Evolutionary conservation across 2,113 vertebrate genomes (phyloP).

Genomic region (Brachionichthys hirsutus): DNA sequence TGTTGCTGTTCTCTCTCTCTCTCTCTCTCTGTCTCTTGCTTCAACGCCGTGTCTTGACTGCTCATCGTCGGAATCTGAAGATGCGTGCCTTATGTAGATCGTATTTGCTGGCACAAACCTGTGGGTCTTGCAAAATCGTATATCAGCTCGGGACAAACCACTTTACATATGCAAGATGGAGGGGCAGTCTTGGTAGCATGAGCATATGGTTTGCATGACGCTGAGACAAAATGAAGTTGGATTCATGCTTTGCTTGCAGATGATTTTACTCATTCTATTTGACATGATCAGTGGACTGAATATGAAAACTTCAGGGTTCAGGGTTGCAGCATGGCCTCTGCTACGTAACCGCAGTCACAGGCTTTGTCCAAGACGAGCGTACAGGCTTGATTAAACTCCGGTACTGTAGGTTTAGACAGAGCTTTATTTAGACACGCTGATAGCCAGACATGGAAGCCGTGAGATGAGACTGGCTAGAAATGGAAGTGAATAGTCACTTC

Average conservation of each 20-base stretch:
- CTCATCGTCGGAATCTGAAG: no score
- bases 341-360: conserved; percentile 50
- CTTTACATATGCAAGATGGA: no score
- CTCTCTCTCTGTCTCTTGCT: no score
- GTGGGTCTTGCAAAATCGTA: no score
- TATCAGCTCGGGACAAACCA: no score
- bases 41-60: no score
- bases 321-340: conserved; percentile 17
- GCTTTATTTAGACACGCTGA: conserved; percentile 53
- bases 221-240: conserved; percentile 7
- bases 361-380: conserved; percentile 26
- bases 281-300: neutral
- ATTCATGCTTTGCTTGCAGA: conserved; percentile 5
- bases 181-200: no score
- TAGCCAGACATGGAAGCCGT: conserved; percentile 56
- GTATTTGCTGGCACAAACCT: no score
- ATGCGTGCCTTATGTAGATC: no score
- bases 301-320: neutral
- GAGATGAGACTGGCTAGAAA: conserved; percentile 40
- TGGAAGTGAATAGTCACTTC: conserved; percentile 49
- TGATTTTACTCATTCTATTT: conserved; percentile 17
- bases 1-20: no score
- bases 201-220: neutral
- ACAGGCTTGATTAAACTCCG: conserved; percentile 22
- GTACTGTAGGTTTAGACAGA: conserved; percentile 24